Percentiles rank a stretch among this genome's conserved stretches.
Evolutionary conservation across 1,140 invertebrate species (phyloP).

Genomic region (Cataglyphis hispanica): DNA sequence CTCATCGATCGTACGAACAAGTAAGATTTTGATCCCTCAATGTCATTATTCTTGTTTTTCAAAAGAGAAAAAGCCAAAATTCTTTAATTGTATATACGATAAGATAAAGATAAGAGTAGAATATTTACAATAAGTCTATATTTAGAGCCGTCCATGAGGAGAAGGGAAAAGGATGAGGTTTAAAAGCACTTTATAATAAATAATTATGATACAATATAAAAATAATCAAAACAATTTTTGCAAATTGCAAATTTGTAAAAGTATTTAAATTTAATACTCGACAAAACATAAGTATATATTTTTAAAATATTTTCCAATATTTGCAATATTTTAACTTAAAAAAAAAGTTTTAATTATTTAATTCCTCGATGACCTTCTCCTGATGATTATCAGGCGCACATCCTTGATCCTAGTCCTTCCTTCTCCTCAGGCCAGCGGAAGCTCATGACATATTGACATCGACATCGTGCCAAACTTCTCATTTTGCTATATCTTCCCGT

Average conservation of each 20-base stretch:
- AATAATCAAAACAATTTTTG: not conserved
- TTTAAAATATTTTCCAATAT: not conserved
- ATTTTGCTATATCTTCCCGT: constrained; percentile 21
- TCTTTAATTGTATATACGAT: constrained; percentile 5
- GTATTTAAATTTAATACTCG: not conserved
- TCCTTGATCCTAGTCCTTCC: constrained; percentile 76
- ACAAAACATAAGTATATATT: not conserved
- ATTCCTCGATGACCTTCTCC: constrained; percentile 72
- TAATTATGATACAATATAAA: not conserved
- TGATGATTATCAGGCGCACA: constrained; percentile 68
- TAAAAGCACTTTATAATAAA: constrained; percentile 5
- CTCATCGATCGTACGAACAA: constrained; percentile 75
- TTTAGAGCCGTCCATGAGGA: constrained; percentile 71
- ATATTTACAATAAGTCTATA: not conserved
- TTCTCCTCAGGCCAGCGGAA: constrained; percentile 76
- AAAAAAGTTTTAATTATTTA: constrained; percentile 8
- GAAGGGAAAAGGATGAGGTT: constrained; percentile 74
- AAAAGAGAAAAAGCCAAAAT: not conserved
- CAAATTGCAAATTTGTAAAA: not conserved
- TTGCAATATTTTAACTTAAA: not conserved
- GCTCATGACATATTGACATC: constrained; percentile 60
- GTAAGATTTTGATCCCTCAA: constrained; percentile 67
- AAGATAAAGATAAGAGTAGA: constrained; percentile 57
- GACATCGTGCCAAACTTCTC: constrained; percentile 28
- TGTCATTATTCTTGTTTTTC: not conserved